Conservation (phyloP, 2,113 vertebrate species). For the Tyrannus savana region DNA sequence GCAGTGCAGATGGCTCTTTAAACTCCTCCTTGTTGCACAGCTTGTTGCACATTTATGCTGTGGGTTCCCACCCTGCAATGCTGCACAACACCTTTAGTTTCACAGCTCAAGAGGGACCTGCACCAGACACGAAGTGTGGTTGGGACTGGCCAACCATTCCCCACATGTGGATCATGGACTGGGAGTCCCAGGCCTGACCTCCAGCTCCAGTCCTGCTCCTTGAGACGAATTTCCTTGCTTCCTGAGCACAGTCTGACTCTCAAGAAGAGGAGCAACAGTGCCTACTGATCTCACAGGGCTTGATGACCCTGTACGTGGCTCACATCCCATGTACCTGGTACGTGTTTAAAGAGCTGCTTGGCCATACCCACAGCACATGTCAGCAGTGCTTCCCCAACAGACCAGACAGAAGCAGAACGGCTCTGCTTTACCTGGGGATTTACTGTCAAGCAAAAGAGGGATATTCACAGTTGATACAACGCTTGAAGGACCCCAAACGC, state of each 20-base stretch:
- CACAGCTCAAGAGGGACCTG: not conserved
- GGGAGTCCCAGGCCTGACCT: not conserved
- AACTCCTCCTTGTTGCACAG: not conserved
- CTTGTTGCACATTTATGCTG: not conserved
- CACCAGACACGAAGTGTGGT: rapidly evolving
- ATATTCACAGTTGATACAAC: not conserved
- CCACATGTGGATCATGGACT: not conserved
- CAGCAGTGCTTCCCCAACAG: not conserved
- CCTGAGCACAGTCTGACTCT: not conserved
- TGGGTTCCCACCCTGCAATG: not conserved
- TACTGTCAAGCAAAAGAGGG: not conserved
- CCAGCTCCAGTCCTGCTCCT: not conserved
- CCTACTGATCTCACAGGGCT: rapidly evolving
- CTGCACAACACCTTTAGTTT: not conserved
- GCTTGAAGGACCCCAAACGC: not conserved
- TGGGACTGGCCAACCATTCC: not conserved
- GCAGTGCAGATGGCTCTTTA: not conserved
- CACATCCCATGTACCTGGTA: not conserved
- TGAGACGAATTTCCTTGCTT: not conserved
- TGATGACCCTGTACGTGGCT: rapidly evolving
- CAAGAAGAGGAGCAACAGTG: not conserved
- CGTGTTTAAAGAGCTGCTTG: not conserved
- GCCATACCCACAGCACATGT: rapidly evolving
- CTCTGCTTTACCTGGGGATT: slow-evolving; percentile 43
- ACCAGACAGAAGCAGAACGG: not conserved